Conservation (phyloP, 2,888 invertebrate species). For the Phytoseiulus persimilis region DNA sequence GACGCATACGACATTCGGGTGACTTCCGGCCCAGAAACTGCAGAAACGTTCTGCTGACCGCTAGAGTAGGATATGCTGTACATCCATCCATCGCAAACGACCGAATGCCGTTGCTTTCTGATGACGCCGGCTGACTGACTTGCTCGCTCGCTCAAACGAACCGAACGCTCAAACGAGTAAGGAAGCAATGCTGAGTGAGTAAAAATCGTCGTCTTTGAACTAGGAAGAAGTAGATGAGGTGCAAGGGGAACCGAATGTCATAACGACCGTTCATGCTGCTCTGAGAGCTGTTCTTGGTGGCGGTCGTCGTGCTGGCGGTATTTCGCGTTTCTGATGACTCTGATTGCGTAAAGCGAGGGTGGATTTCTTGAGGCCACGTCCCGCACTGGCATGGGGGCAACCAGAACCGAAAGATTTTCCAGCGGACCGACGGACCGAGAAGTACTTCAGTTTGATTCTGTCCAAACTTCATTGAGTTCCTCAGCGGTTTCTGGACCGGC, state of each 20-base stretch:
- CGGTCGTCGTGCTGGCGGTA: not conserved
- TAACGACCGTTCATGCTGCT: not conserved
- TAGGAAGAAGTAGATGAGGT: not conserved
- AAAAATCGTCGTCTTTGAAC: not conserved
- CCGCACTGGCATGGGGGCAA: not conserved
- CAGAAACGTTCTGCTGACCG: not conserved
- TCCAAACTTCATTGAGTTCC: not conserved
- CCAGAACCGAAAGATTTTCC: not conserved
- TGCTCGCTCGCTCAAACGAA: not conserved
- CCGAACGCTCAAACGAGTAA: not conserved
- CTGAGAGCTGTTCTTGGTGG: too few relatives aligned
- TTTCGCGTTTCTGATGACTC: not conserved
- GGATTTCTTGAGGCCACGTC: not conserved
- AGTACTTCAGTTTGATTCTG: not conserved
- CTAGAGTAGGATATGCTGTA: not conserved
- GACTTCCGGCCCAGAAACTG: slow-evolving; percentile 5
- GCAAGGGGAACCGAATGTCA: not conserved
- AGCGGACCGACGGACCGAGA: not conserved
- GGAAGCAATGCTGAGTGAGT: not conserved
- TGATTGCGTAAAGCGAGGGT: slow-evolving; percentile 5
- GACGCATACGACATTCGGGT: not conserved
- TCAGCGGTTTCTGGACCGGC: not conserved
- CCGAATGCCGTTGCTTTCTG: not conserved
- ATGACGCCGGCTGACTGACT: not conserved
- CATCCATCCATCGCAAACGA: not conserved